Evolutionary conservation across 2,888 invertebrate species (phyloP), one percentile per base, ranked within the genome.

Genomic region (Volucella inflata): DNA sequence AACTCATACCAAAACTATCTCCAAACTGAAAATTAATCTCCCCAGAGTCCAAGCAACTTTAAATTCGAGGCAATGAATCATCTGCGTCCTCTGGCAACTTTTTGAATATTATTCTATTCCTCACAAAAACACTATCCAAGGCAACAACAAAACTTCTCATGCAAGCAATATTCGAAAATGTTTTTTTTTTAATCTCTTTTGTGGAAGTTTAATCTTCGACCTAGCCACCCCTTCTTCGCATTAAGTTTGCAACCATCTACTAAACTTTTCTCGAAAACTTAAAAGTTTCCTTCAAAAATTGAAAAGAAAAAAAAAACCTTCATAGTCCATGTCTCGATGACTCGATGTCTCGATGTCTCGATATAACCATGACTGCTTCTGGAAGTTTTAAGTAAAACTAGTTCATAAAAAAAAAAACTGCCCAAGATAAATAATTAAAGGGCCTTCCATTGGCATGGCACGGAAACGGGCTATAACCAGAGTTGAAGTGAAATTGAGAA

Each of bases 91-190:
- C 17, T 50, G 16, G 21, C 62, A 83, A 83, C 77, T 83, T 77
- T 77, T 55, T 44, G 60, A 44, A 72, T 77, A 77, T 72, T 72
- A 74, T 72, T 77, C 68, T 67, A 77, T 59, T 60, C 65, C 50
- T 53, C 44, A 1, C 30, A 30, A 30, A 30, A 6, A 30, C 6
- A 30, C 30, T 4, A 30, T 6, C 30, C 6, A 6, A 30, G 30
- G 30, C 4, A 30, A 6, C 42, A 62, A 62, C 60, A 67, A 67
- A 72, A n/a, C 68, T 59, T 74, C 21, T 16, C 21, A 53, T 55
- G 10, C 21, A 70, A 46, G 50, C 77, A 70, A 76, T 76, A 68
- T 59, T 76, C 76, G 67, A 67, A 76, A 76, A 76, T 77, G 40
- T 51, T 51, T 40, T 16, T 62, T 62, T 62, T 68, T 65, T 57